Evolutionary conservation across 1,140 invertebrate species (phyloP).

Genomic region (Pemphigus obesinymphae): DNA sequence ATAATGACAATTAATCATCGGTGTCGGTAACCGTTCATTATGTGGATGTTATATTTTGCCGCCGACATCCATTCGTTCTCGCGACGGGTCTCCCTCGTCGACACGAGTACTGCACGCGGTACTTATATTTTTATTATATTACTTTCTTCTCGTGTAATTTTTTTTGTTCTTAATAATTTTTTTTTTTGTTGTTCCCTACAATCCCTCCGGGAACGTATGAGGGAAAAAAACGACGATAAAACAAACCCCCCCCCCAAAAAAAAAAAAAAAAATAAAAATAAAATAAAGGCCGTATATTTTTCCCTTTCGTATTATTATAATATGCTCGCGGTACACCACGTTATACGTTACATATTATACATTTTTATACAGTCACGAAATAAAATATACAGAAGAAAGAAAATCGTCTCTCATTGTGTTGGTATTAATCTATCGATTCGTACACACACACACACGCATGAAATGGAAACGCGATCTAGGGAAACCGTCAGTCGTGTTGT

Average conservation of each 20-base stretch:
- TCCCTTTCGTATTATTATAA: not conserved
- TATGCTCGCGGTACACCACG: not conserved
- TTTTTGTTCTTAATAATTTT: no score
- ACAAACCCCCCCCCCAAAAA: not conserved
- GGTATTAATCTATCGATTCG: not conserved
- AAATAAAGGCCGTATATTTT: not conserved
- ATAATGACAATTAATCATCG: not conserved
- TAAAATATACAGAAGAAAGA: not conserved
- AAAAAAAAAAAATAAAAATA: not conserved
- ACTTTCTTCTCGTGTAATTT: not conserved
- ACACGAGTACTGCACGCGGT: not conserved
- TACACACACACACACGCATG: not conserved
- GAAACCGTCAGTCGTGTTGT: not conserved
- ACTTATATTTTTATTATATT: not conserved
- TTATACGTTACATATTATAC: no score
- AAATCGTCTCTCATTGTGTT: conserved; percentile 2
- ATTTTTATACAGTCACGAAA: not conserved
- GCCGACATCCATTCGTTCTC: not conserved
- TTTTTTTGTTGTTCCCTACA: not conserved
- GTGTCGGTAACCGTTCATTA: not conserved
- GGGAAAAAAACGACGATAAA: not conserved
- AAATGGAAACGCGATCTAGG: not conserved
- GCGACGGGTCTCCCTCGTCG: not conserved
- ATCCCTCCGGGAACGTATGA: not conserved
- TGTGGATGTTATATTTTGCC: not conserved